Conservation (phyloP, 2,797 vertebrate genomes). For the Salmo trutta region DNA sequence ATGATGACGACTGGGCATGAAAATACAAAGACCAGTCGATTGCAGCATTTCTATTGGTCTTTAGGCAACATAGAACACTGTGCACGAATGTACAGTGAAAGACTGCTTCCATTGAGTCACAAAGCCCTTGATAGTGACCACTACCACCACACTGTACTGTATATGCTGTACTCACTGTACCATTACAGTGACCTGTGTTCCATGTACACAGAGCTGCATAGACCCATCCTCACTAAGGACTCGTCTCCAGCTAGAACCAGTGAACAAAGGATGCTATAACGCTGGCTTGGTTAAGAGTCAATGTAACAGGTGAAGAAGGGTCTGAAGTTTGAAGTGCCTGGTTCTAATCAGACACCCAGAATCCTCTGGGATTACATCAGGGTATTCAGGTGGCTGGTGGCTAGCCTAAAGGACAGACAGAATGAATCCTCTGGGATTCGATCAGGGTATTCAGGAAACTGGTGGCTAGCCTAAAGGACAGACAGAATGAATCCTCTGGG, state of each 20-base stretch:
- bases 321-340: neutral
- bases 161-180: neutral
- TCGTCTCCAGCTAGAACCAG: neutral
- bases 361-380: constrained; percentile 46
- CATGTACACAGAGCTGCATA: constrained; percentile 2
- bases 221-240: neutral
- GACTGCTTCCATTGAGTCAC: neutral
- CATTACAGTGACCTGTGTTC: neutral
- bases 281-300: neutral
- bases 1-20: too few relatives aligned
- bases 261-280: neutral
- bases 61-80: too few relatives aligned
- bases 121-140: neutral
- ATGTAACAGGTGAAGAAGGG: neutral
- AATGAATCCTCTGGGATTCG: constrained; percentile 46
- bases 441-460: constrained; percentile 19
- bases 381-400: constrained; percentile 14
- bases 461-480: neutral
- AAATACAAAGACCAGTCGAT: too few relatives aligned
- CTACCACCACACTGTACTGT: neutral
- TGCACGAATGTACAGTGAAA: neutral
- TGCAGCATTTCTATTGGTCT: too few relatives aligned
- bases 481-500: constrained; percentile 33
- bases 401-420: neutral
- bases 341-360: constrained; percentile 46